Evolutionary conservation across 2,888 invertebrate species (phyloP).

Genomic region (Eupsilia transversa): DNA sequence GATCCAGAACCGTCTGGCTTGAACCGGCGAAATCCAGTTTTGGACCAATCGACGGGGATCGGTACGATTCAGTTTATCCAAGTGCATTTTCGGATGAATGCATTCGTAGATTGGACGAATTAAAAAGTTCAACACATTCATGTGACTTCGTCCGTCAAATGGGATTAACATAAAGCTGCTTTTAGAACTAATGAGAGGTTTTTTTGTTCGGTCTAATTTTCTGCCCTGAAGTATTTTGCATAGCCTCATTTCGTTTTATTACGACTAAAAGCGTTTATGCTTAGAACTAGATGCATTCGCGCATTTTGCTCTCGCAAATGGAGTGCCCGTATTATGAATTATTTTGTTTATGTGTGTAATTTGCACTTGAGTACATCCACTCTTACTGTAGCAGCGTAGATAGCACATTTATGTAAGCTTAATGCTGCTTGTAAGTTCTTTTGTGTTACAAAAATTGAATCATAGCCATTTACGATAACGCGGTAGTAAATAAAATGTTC

Average conservation of each 20-base stretch:
- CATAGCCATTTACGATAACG: neutral
- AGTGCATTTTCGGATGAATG: constrained; percentile 67
- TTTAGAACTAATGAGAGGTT: constrained; percentile 50
- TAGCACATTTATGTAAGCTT: neutral
- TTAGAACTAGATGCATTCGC: constrained; percentile 39
- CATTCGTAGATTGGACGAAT: constrained; percentile 69
- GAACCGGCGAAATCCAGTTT: constrained; percentile 68
- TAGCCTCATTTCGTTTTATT: constrained; percentile 15
- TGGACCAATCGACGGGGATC: constrained; percentile 65
- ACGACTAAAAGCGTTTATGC: constrained; percentile 8
- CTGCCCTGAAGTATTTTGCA: constrained; percentile 8
- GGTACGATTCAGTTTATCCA: constrained; percentile 65
- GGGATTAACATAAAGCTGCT: constrained; percentile 54
- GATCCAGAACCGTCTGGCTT: constrained; percentile 58
- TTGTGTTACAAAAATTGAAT: neutral
- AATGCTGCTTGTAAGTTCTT: neutral
- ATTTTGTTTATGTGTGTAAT: constrained; percentile 56
- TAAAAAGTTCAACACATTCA: constrained; percentile 68
- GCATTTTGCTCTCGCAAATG: constrained; percentile 14
- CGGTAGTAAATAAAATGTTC: neutral
- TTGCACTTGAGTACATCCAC: constrained; percentile 38
- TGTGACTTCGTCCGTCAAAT: constrained; percentile 57
- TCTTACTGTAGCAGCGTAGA: constrained; percentile 16
- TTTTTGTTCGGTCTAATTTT: constrained; percentile 40
- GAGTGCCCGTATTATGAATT: constrained; percentile 46